A percentile compares a stretch with the other conserved stretches of the same genome.
These are phyloP conservation scores for Rhamphomyia laevipes DNA, from an alignment of 2,888 invertebrate genomes.

Conservation along the genomic window DNA sequence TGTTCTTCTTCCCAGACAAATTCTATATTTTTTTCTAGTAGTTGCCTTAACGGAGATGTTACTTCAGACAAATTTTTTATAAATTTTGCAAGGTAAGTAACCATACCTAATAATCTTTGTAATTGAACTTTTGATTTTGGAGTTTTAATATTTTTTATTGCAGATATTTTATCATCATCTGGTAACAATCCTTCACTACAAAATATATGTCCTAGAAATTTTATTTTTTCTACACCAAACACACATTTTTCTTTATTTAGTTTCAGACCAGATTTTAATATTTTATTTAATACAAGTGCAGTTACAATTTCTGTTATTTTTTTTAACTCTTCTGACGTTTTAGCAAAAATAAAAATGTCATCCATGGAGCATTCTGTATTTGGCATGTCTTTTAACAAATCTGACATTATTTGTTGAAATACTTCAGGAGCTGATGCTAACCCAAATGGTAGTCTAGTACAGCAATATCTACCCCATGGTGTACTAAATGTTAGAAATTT, in stretches of 20 bases:
- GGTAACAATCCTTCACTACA: slow-evolving; percentile 10
- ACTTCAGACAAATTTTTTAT: slow-evolving; percentile 11
- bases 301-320: slow-evolving; percentile 12
- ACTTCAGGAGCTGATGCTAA: not conserved
- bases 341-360: slow-evolving; percentile 15
- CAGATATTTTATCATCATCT: slow-evolving; percentile 10
- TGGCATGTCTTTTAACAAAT: slow-evolving; percentile 7
- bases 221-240: slow-evolving; percentile 4
- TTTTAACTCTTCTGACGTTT: slow-evolving; percentile 12
- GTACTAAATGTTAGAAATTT: not conserved
- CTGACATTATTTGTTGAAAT: not conserved
- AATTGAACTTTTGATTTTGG: slow-evolving; percentile 11
- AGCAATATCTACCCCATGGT: not conserved
- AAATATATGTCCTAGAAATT: slow-evolving; percentile 11
- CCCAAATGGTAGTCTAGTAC: not conserved
- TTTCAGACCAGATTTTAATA: slow-evolving; percentile 13
- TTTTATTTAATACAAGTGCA: slow-evolving; percentile 9
- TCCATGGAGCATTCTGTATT: slow-evolving; percentile 15
- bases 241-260: slow-evolving; percentile 16
- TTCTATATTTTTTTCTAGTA: slow-evolving; percentile 10
- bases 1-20: slow-evolving; percentile 10
- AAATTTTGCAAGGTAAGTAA: slow-evolving; percentile 8
- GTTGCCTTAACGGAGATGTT: slow-evolving; percentile 5
- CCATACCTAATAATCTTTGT: slow-evolving; percentile 13
- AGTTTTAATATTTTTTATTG: slow-evolving; percentile 7